Base-by-base conservation (phyloP, 2,888 invertebrate species). In the Heliconius ethilla region DNA sequence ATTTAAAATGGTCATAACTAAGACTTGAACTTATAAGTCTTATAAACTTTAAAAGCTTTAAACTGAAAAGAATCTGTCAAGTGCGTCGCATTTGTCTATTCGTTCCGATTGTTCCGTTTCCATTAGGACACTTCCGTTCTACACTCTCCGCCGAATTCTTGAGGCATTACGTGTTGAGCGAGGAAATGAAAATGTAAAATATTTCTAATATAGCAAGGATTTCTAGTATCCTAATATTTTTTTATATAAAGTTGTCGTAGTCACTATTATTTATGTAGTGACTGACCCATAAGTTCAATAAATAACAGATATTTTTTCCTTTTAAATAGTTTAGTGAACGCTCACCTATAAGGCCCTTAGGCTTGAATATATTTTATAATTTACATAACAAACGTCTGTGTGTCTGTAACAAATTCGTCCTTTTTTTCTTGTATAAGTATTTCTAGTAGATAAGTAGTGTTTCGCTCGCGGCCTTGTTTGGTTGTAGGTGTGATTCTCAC, bases 381-480 rank as follows among this genome's bases (percentile, higher is more conserved):
- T 55, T 70, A 55, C 70, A 70, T 55, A 51, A 70, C 25, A 69
- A 63, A 63, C 63, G 27, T 45, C 6, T 15, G 15, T 62, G n/a
- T 22, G n/a, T 40, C 67, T 15, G 37, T 25, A n/a, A 1, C 37
- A 67, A 67, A 67, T 51, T 51, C 22, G n/a, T 6, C 11, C 10
- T 13, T 13, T n/a, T 27, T 69, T 67, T 40, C 13, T 69, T 27
- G 6, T 63, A 27, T 27, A n/a, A n/a, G n/a, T n/a, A 63, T 63
- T 25, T 27, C 5, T 27, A 63, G 22, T n/a, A n/a, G 9, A 15
- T 25, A 27, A 11, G n/a, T n/a, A n/a, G 3, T 27, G 6, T 63
- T 27, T 6, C 13, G 27, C 25, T 5, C 25, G 13, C 15, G 27
- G 63, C 27, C 27, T 27, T n/a, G 22, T 59, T n/a, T n/a, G 10